phyloP scores from a whole-genome alignment of 2,797 vertebrate species.

The Molossus alvarezi region DNA sequence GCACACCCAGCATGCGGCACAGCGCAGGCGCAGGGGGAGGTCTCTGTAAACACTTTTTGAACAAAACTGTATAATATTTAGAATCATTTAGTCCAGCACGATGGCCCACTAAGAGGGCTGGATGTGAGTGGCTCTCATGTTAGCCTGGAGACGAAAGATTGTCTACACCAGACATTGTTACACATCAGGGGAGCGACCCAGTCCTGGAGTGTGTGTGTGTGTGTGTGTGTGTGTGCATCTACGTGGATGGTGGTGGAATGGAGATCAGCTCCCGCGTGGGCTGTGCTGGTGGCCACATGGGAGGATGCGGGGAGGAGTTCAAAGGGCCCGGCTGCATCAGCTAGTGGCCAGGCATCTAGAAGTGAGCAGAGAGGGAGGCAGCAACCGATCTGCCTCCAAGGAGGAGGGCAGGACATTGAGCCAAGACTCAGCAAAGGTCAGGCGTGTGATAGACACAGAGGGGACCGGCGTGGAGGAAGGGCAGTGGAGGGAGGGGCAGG shows the following conservation, averaged over 20 bases:
- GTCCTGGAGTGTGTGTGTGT: neutral
- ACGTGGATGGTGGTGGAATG: neutral
- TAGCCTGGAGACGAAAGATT: neutral
- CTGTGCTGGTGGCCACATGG: neutral
- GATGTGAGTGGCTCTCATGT: neutral
- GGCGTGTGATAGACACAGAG: neutral
- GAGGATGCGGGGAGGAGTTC: neutral
- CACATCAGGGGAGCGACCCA: neutral
- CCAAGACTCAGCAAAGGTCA: neutral
- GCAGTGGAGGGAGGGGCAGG: neutral
- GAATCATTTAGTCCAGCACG: neutral
- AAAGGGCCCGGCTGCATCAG: neutral
- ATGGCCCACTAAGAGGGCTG: neutral
- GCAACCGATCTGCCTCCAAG: accelerated
- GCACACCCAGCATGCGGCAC: accelerated
- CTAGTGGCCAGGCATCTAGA: accelerated
- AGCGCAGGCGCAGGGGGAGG: neutral
- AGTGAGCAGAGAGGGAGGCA: neutral
- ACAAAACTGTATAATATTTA: neutral
- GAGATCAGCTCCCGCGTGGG: neutral
- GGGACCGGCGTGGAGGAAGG: neutral
- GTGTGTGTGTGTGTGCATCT: neutral
- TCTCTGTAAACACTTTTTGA: neutral
- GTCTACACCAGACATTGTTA: neutral
- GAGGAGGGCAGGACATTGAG: neutral